Base-by-base conservation (phyloP, 2,888 invertebrate species). In the Metalampra italica region DNA sequence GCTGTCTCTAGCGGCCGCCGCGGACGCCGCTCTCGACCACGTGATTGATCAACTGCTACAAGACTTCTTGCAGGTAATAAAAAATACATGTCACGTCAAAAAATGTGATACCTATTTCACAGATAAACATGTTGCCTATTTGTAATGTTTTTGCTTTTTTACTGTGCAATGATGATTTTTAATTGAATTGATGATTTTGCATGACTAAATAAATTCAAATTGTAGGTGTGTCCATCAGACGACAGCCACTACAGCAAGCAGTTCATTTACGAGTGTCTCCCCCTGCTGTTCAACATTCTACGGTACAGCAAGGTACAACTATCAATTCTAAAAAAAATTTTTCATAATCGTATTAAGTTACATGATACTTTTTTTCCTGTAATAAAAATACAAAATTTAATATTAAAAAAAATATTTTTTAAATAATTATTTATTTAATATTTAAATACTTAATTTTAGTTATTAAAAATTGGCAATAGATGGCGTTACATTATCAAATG, bases 251-350 rank as follows among this genome's bases (percentile, higher is more conserved):
- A 96, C 82, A 95, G 96, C 62, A 92, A 94, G 42, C 96, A 96
- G 73, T 97, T 97, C 70, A 95, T 96, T 30, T 95, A 96, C 75
- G 96, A 97, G 78, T 96, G 97, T 69, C 91, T 97, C 60, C 97
- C 97, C 32, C 89, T 97, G 69, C 91, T 97, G 57, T 96, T 97
- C 80, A 96, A 96, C 68, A 97, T 97, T 71, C 94, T 97, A 78
- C 91, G 96, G 66, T 95, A 95, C 75, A 96, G 95, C 88, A 97
- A 97, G 91, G 95, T 95, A 88, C 76, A n/a, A n/a, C n/a, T n/a
- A n/a, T n/a, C n/a, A n/a, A 39, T 50, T 41, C 12, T n/a, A 15
- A 12, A 34, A n/a, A n/a, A n/a, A n/a, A n/a, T n/a, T n/a, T n/a
- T n/a, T n/a, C n/a, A n/a, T n/a, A n/a, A n/a, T n/a, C n/a, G n/a